Evolutionary conservation across 2,797 vertebrate species (phyloP).

Genomic region (Helicolenus hilgendorfi): DNA sequence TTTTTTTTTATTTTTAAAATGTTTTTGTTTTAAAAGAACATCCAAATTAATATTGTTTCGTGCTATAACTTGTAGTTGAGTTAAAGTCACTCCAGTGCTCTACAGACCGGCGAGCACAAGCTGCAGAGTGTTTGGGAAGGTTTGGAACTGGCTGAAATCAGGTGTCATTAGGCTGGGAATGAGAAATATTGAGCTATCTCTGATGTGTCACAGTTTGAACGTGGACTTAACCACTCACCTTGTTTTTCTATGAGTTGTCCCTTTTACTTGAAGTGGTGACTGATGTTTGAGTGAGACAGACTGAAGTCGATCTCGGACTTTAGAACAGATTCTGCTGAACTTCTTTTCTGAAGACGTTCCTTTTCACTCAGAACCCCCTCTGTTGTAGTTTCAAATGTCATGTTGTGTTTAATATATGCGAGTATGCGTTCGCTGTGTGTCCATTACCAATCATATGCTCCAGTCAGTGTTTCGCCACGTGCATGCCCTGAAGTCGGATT

Average conservation of each 20-base stretch:
- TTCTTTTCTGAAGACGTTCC: not conserved
- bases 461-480: conserved; percentile 15
- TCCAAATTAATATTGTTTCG: not conserved
- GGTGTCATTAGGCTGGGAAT: conserved; percentile 16
- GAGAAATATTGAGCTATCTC: conserved; percentile 16
- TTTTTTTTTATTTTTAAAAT: conserved; percentile 14
- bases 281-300: conserved; percentile 13
- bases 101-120: conserved; percentile 29
- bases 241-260: conserved; percentile 30
- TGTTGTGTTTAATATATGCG: not conserved
- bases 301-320: not conserved
- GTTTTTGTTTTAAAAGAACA: conserved; percentile 30
- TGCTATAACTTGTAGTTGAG: conserved; percentile 1
- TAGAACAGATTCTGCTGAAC: not conserved
- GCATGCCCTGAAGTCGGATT: not conserved
- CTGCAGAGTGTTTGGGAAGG: conserved; percentile 14
- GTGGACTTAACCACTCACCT: conserved; percentile 38
- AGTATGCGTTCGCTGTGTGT: not conserved
- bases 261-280: conserved; percentile 72
- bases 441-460: conserved; percentile 30
- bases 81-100: conserved; percentile 7
- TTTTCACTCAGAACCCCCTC: not conserved
- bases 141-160: conserved; percentile 4
- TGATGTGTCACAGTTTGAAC: conserved; percentile 36
- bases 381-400: conserved; percentile 1